Conservation (phyloP, 2,797 vertebrate genomes). For the Cuculus canorus region DNA sequence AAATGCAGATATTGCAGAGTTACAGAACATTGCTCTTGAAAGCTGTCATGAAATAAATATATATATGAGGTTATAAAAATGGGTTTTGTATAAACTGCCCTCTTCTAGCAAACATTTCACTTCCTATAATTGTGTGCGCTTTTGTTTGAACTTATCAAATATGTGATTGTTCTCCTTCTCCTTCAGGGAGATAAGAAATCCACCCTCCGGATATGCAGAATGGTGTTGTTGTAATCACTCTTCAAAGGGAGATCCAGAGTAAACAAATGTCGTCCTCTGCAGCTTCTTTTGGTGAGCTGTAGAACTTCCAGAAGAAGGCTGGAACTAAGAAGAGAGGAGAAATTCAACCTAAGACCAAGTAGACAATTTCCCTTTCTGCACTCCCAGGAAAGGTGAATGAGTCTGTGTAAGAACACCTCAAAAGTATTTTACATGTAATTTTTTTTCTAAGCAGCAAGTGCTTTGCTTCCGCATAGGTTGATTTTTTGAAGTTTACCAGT, state of each 20-base stretch:
- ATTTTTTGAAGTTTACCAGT: neutral
- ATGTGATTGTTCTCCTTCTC: conserved; percentile 65
- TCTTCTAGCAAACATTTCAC: conserved; percentile 54
- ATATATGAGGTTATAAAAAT: conserved; percentile 62
- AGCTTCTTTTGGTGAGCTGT: neutral
- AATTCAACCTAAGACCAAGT: neutral
- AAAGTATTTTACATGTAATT: neutral
- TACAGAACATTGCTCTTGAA: conserved; percentile 6
- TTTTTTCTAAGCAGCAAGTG: neutral
- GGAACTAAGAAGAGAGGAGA: neutral
- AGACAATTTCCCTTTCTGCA: neutral
- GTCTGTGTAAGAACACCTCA: neutral
- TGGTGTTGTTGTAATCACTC: conserved; percentile 52
- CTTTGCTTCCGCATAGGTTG: neutral
- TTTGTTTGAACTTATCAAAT: conserved; percentile 71
- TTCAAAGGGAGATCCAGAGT: conserved; percentile 67
- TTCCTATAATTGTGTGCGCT: conserved; percentile 67
- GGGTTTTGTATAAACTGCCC: conserved; percentile 61
- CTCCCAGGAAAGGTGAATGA: neutral
- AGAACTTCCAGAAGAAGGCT: neutral
- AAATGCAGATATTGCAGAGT: neutral
- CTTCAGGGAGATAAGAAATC: conserved; percentile 67
- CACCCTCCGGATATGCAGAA: conserved; percentile 65
- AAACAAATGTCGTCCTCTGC: conserved; percentile 45
- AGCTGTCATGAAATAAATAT: conserved; percentile 25